Percentiles rank a stretch among this genome's conserved stretches.
phyloP scores from a whole-genome alignment of 2,888 invertebrate genomes.

The Cybosia mesomella region DNA sequence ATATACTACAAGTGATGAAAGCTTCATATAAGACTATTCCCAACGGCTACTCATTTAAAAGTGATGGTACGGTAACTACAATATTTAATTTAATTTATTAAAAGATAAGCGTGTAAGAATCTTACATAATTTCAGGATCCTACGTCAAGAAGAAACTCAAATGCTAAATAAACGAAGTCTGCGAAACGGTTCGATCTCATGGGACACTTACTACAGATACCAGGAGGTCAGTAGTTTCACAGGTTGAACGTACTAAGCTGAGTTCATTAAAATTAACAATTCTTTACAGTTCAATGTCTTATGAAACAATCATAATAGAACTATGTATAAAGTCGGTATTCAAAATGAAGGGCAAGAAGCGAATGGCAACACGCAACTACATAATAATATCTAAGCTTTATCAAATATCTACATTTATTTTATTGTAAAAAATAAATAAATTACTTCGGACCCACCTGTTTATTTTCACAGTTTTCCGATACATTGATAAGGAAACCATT shows the following conservation, averaged over 20 bases:
- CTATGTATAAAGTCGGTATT: too few species aligned
- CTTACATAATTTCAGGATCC: constrained; percentile 60
- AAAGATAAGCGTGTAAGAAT: not conserved
- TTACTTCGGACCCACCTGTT: not conserved
- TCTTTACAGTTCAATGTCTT: not conserved
- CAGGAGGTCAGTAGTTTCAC: constrained; percentile 60
- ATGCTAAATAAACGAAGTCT: constrained; percentile 53
- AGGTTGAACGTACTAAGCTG: not conserved
- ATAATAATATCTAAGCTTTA: too few species aligned
- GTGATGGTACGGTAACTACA: too few species aligned
- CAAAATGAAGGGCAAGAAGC: too few species aligned
- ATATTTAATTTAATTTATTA: too few species aligned
- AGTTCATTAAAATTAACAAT: not conserved
- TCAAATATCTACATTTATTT: too few species aligned
- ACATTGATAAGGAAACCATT: not conserved
- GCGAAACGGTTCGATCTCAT: constrained; percentile 68
- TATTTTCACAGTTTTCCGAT: not conserved
- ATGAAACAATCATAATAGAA: too few species aligned
- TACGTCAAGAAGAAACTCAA: constrained; percentile 71
- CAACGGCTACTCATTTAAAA: too few species aligned
- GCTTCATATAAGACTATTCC: not conserved
- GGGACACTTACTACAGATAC: constrained; percentile 72
- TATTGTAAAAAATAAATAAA: not conserved
- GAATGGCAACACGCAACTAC: too few species aligned
- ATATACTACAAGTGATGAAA: not conserved